Base-by-base conservation (phyloP, 2,797 vertebrate species). In the Alosa sapidissima region DNA sequence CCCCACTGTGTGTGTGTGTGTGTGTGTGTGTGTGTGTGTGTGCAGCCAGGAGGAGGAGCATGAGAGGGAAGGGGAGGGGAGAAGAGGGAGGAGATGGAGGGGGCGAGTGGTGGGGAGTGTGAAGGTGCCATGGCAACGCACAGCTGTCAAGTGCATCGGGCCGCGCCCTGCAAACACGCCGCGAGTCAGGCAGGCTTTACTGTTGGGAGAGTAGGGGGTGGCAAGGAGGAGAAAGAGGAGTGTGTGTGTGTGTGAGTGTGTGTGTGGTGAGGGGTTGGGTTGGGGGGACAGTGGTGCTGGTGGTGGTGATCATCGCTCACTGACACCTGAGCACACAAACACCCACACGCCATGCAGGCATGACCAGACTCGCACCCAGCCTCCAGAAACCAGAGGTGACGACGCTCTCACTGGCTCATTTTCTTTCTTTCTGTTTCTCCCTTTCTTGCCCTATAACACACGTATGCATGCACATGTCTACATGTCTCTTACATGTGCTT, bases 101-200 rank as follows among this genome's bases (percentile, higher is more conserved):
- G 51, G 13, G 51, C 13, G 55, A 14, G 11, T 14, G 62, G 62
- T 13, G 24, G 24, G 68, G 68, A 75, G 33, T 36, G 68, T 36
- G 11, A 47, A 48, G 84, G 78, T 94, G 92, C 91, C 91, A 91
- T 92, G 91, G 92, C 89, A 92, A 91, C 91, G 87, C 87, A 92
- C 92, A 94, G 93, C 93, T 94, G 95, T 94, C 91, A 92, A 91
- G 91, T 83, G 88, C 88, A 92, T 91, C 92, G 90, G 89, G 88
- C 90, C 91, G 89, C 91, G 90, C 91, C 92, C 68, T 75, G 68
- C 36, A 16, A 75, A 75, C 47, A 83, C 60, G 62, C 24, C 47
- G n/a, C 14, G 47, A 52, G 62, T 54, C 21, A 16, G 8, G 48
- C 13, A 33, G 68, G 68, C 68, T 41, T 3, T 11, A 11, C 68